Evolutionary conservation across 2,113 vertebrate species (phyloP).

Genomic region (Takifugu flavidus): DNA sequence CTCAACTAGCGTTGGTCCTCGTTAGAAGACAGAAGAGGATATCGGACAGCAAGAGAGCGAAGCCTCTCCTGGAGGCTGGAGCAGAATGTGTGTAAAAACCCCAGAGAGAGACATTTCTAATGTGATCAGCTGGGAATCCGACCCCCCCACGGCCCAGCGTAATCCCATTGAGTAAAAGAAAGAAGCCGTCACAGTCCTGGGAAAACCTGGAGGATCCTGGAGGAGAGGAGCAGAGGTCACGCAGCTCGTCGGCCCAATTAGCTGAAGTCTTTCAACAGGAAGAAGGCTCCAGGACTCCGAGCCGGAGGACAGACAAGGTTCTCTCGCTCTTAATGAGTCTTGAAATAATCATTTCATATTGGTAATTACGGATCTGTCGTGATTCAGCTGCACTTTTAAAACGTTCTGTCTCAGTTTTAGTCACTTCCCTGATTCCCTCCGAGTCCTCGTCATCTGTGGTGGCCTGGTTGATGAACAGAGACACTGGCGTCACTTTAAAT

Average conservation of each 20-base stretch:
- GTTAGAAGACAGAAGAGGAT: too few species aligned
- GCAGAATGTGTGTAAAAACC: slow-evolving; percentile 71
- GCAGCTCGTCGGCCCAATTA: slow-evolving; percentile 82
- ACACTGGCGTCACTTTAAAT: too few species aligned
- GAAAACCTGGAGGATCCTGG: slow-evolving; percentile 71
- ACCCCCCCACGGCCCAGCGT: slow-evolving; percentile 49
- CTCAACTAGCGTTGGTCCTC: too few species aligned
- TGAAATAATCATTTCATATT: too few species aligned
- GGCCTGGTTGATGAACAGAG: too few species aligned
- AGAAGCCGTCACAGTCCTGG: slow-evolving; percentile 77
- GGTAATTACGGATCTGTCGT: too few species aligned
- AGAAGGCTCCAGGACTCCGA: slow-evolving; percentile 36
- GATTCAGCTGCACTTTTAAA: too few species aligned
- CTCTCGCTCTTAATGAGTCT: background rate
- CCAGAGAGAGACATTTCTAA: slow-evolving; percentile 77
- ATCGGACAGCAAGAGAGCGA: too few species aligned
- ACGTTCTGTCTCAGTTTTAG: too few species aligned
- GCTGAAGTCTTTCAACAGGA: slow-evolving; percentile 68
- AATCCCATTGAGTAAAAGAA: slow-evolving; percentile 81
- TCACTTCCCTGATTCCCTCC: too few species aligned
- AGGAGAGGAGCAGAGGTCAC: slow-evolving; percentile 43
- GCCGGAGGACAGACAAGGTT: slow-evolving; percentile 1
- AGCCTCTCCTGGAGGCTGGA: slow-evolving; percentile 6
- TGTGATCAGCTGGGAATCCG: slow-evolving; percentile 72
- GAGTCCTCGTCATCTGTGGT: too few species aligned